Evolutionary conservation across 1,140 invertebrate species (phyloP), one percentile per base, ranked within the genome.

Genomic region (Chrysomallon squamiferum): DNA sequence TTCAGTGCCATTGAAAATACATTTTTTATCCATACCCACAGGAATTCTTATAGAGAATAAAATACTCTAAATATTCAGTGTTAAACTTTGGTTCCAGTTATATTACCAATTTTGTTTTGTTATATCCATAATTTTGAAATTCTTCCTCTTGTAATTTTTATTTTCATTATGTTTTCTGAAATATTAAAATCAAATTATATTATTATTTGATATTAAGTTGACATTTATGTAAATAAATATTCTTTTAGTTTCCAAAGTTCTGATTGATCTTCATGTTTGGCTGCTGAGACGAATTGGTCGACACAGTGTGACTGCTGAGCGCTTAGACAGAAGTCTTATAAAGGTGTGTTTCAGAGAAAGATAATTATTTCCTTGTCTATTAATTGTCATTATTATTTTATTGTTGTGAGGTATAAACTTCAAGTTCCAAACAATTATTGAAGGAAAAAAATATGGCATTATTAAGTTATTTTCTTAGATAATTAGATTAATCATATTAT

Each of bases 271-370:
- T 49, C 94, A 96, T 86, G 88, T 97, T 56, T 93, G 93, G 86
- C 88, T 98, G 62, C 87, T 98, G 73, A 88, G 95, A 70, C 93
- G 94, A 87, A 78, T 82, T 56, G 91, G 92, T 50, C 89, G 92
- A 56, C 95, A 93, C 86, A 92, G 90, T 69, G 92, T 95, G 22
- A 89, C 90, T 68, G 89, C 90, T 68, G 94, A 95, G 74, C 91
- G 92, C 86, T 98, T 95, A 95, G 95, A 97, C 83, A 90, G 89
- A 78, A 90, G 90, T 62, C 81, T 97, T 62, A 91, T 94, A 56
- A 96, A 95, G 80, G 86, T 86, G 72, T 56, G 22, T 22, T 30
- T 20, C 43, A 18, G 43, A 20, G 43, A 13, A 43, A 43, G n/a
- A 43, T 11, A 43, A 43, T 43, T 43, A n/a, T 43, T 43, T 43